These are phyloP conservation scores for Scatophagus argus DNA, from an alignment of 2,113 vertebrate species.

Conservation along the genomic window DNA sequence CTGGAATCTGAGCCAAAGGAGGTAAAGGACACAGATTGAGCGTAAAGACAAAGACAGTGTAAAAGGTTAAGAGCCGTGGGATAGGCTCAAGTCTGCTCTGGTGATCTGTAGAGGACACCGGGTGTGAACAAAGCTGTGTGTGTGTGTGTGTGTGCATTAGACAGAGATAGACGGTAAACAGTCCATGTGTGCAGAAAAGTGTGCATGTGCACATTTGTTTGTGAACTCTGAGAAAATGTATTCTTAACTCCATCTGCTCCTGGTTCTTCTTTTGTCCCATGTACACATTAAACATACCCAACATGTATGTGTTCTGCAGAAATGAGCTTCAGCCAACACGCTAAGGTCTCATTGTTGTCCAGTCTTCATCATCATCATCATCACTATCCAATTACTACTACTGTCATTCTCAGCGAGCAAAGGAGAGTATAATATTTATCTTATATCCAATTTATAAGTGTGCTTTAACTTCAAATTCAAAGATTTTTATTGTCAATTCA, in stretches of 20 bases:
- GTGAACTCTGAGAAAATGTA: constrained; percentile 41
- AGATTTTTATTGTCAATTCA: too few species aligned
- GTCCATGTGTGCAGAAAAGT: constrained; percentile 16
- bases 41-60: constrained; percentile 44
- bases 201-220: constrained; percentile 31
- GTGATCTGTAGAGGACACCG: constrained; percentile 54
- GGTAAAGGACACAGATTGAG: constrained; percentile 30
- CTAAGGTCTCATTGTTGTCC: background rate
- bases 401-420: background rate
- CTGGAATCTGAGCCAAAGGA: constrained; percentile 24
- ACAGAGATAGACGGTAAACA: constrained; percentile 37
- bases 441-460: too few species aligned
- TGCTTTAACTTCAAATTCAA: too few species aligned
- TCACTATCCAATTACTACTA: background rate
- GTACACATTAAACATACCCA: constrained; percentile 42
- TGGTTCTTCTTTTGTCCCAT: constrained; percentile 48
- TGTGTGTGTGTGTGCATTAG: constrained; percentile 11
- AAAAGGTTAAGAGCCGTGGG: constrained; percentile 49
- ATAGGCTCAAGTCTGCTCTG: constrained; percentile 27
- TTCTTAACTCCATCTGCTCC: constrained; percentile 63
- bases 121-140: constrained; percentile 36
- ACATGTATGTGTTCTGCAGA: constrained; percentile 44
- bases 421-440: background rate
- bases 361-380: too few species aligned
- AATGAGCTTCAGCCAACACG: constrained; percentile 1